These are phyloP conservation scores for Drosophila willistoni DNA, from an alignment of 1,140 invertebrate species.

Conservation along the genomic window DNA sequence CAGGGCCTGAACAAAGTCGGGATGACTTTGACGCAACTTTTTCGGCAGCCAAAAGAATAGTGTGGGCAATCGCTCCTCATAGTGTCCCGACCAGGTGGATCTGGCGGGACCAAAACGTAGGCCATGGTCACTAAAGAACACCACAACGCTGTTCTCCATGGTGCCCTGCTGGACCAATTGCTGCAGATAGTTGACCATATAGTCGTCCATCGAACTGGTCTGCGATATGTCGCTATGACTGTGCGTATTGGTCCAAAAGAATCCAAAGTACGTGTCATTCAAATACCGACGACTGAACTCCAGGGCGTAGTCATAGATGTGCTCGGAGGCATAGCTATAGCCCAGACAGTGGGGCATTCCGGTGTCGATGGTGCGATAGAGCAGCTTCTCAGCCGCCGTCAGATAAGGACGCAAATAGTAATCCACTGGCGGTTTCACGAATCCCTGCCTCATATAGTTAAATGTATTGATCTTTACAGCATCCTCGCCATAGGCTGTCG, in stretches of 20 bases:
- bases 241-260: conserved; percentile 91
- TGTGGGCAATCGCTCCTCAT: conserved; percentile 95
- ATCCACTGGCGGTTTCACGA: conserved; percentile 90
- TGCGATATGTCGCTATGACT: conserved; percentile 91
- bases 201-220: conserved; percentile 87
- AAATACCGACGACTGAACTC: conserved; percentile 85
- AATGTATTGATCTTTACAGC: conserved; percentile 89
- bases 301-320: conserved; percentile 85
- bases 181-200: conserved; percentile 85
- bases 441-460: conserved; percentile 92
- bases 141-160: conserved; percentile 88
- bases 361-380: conserved; percentile 83
- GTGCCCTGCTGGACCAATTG: conserved; percentile 85
- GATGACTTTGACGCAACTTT: conserved; percentile 87
- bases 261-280: conserved; percentile 87
- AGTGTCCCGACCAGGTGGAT: conserved; percentile 87
- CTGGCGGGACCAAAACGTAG: conserved; percentile 92
- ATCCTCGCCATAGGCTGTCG: conserved; percentile 92
- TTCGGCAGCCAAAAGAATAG: conserved; percentile 91
- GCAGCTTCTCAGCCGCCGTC: conserved; percentile 85
- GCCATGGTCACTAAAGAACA: conserved; percentile 97
- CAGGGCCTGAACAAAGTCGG: conserved; percentile 87
- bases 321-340: conserved; percentile 85
- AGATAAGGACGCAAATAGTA: conserved; percentile 92
- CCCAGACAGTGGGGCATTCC: conserved; percentile 85